Conservation (phyloP, 2,797 vertebrate species). For the Micropoecilia bifurca region DNA sequence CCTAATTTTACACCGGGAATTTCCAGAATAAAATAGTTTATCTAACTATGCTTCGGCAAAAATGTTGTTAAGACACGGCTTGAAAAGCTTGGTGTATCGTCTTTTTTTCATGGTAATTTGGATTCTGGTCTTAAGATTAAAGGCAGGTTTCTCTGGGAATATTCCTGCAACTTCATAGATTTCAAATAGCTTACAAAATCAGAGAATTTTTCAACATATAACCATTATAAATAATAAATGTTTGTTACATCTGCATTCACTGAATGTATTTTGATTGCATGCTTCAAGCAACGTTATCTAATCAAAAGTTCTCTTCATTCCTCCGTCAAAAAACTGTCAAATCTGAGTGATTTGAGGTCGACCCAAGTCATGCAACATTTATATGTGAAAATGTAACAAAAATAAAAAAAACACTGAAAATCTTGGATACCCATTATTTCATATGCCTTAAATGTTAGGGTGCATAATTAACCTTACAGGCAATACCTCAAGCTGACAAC, state of each 20-base stretch:
- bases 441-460: not conserved
- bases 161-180: not conserved
- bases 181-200: not conserved
- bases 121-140: not conserved
- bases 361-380: not conserved
- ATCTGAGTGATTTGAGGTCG: not conserved
- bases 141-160: not conserved
- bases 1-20: not conserved
- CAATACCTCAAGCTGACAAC: slow-evolving; percentile 2
- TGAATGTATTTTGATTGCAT: not conserved
- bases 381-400: not conserved
- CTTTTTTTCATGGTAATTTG: not conserved
- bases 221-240: not conserved
- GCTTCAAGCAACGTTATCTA: not conserved
- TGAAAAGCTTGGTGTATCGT: not conserved
- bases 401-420: not conserved
- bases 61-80: not conserved
- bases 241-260: not conserved
- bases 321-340: not conserved
- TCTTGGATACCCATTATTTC: not conserved
- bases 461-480: not conserved
- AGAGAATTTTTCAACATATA: not conserved
- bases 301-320: not conserved
- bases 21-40: not conserved
- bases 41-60: not conserved